These are phyloP conservation scores for Brachionus plicatilis DNA, from an alignment of 1,140 invertebrate genomes.

Conservation along the genomic window DNA sequence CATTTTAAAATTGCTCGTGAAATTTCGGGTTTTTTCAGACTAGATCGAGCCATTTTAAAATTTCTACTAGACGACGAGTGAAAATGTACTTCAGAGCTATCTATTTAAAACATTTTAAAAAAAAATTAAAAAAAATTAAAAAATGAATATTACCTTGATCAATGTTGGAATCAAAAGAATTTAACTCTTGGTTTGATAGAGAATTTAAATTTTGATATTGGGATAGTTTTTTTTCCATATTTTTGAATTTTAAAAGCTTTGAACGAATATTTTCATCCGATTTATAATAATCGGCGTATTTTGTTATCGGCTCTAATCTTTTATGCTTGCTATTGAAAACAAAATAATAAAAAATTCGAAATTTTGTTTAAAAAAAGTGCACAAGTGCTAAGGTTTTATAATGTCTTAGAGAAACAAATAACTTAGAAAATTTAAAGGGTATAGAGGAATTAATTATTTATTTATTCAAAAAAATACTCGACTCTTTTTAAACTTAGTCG, in stretches of 20 bases:
- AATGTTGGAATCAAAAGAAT: not conserved
- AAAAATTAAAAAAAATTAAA: not conserved
- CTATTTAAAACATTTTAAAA: not conserved
- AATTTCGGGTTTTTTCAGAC: not conserved
- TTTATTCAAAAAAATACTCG: not conserved
- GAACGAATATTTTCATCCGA: slow-evolving; percentile 23
- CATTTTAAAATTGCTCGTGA: not conserved
- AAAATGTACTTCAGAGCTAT: not conserved
- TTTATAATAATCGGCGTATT: not conserved
- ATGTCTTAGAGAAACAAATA: not conserved
- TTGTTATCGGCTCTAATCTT: not conserved
- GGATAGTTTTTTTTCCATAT: not conserved
- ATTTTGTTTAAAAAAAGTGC: not conserved
- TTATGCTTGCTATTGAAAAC: not conserved
- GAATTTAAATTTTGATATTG: not conserved
- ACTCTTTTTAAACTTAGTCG: not conserved
- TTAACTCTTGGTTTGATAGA: not conserved
- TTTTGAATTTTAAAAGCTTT: not conserved
- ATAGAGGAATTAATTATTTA: not conserved
- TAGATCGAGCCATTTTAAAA: not conserved
- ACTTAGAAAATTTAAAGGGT: not conserved
- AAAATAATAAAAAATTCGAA: not conserved
- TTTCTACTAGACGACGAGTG: not conserved
- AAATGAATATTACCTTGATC: not conserved
- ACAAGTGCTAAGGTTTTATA: not conserved